Evolutionary conservation across 2,888 invertebrate genomes (phyloP).

Genomic region (Dryomyza anilis): DNA sequence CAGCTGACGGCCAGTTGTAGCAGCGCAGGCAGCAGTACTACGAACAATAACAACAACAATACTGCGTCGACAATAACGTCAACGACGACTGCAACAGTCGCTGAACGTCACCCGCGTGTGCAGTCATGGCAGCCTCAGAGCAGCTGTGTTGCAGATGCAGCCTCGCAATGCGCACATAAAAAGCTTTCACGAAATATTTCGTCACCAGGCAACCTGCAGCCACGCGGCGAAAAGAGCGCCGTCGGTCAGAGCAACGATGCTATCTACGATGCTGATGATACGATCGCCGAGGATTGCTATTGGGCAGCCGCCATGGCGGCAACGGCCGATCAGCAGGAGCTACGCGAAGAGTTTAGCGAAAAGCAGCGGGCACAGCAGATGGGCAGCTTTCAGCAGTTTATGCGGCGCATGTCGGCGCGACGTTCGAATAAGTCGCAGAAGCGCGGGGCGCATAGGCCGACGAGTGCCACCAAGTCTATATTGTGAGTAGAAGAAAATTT

Average conservation of each 20-base stretch:
- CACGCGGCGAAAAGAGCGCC: too few species aligned
- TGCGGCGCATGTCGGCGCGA: constrained; percentile 59
- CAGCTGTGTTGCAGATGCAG: too few species aligned
- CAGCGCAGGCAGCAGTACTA: constrained; percentile 44
- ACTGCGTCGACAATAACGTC: constrained; percentile 9
- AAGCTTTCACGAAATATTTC: constrained; percentile 63
- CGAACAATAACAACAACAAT: constrained; percentile 22
- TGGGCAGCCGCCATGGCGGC: not conserved
- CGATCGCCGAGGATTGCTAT: not conserved
- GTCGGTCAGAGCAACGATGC: too few species aligned
- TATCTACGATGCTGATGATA: constrained; percentile 18
- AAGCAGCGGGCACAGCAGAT: not conserved
- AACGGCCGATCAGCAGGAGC: constrained; percentile 17
- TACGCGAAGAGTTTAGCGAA: not conserved
- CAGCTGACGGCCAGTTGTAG: constrained; percentile 48
- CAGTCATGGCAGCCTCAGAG: constrained; percentile 56
- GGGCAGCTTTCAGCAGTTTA: constrained; percentile 57
- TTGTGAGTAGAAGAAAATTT: constrained; percentile 54
- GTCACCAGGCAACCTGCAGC: constrained; percentile 60
- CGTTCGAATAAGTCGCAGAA: constrained; percentile 51
- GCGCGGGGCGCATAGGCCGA: constrained; percentile 40
- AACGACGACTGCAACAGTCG: constrained; percentile 14
- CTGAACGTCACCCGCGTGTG: constrained; percentile 41
- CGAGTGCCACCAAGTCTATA: constrained; percentile 57
- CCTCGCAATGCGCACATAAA: constrained; percentile 45